Evolutionary conservation across 2,888 invertebrate species (phyloP), one percentile per base, ranked within the genome.

Genomic region (Cotesia congregata): DNA sequence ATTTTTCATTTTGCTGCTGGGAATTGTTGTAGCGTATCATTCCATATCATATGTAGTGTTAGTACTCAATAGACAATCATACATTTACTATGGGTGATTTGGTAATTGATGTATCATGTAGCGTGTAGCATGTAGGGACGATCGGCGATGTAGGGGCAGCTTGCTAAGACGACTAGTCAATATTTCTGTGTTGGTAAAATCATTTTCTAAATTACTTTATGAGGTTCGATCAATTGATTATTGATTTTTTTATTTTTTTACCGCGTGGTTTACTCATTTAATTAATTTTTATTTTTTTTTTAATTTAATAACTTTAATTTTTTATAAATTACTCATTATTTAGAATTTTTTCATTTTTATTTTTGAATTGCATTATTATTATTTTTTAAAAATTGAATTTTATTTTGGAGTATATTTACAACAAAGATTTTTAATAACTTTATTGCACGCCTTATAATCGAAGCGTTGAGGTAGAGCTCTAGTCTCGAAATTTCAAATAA

Each of bases 101-200:
- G 68, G 64, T 68, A 68, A 67, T 50, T 50, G 50, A 50, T 50
- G 50, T 67, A 61, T 78, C 75, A 78, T 78, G 75, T 30, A 30
- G 30, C 30, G 50, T 50, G 50, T 50, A 50, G 0, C 50, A 78
- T 78, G 73, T 76, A 71, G 70, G 78, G 17, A 20, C 71, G 67
- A 78, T 78, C 76, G 78, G 76, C 73, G 78, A 78, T 20, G 75
- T 78, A 76, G 75, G 70, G 69, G 73, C 76, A 73, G 76, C 79
- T 79, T 76, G 78, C 77, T 79, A 78, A 76, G 2, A 15, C 41
- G 2, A 15, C 17, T 9, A 70, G 17, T 61, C 59, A 61, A 74
- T 72, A 71, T 73, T 75, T 76, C 76, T 60, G 72, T 75, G 76
- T 67, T 74, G 79, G 67, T 79, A 79, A 77, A 69, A 61, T 62